Evolutionary conservation across 2,797 vertebrate species (phyloP).

Genomic region (Cuculus canorus): DNA sequence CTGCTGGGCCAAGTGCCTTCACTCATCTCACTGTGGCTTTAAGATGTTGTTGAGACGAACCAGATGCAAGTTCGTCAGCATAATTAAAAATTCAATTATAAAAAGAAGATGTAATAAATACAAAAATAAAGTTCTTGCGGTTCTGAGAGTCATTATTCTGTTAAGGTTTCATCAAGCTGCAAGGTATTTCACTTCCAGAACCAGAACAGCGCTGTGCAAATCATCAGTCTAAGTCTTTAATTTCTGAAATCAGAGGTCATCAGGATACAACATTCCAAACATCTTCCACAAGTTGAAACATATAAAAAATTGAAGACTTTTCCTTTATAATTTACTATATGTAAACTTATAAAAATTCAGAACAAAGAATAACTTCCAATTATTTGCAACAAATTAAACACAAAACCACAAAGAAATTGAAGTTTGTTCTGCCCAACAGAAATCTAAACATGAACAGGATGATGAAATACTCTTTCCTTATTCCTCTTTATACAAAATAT

Average conservation of each 20-base stretch:
- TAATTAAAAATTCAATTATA: not conserved
- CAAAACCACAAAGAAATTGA: too few species aligned
- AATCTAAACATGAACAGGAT: not conserved
- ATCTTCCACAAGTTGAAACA: not conserved
- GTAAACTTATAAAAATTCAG: not conserved
- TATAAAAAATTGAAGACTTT: not conserved
- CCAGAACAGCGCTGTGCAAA: not conserved
- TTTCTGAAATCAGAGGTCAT: not conserved
- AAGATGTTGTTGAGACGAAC: not conserved
- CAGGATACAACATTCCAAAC: not conserved
- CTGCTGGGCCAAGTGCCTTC: not conserved
- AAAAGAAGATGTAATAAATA: not conserved
- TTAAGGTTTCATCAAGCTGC: not conserved
- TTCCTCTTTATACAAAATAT: not conserved
- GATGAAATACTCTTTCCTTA: not conserved
- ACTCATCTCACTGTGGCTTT: not conserved
- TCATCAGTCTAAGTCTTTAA: not conserved
- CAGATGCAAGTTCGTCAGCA: not conserved
- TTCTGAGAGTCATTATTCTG: not conserved
- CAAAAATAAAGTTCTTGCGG: not conserved
- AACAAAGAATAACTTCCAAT: not conserved
- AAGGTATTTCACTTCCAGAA: constrained; percentile 22
- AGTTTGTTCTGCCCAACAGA: not conserved
- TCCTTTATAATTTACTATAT: not conserved
- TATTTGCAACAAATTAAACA: not conserved